Base-by-base conservation (phyloP, 37 sponge, comb jelly and placozoan genomes). In the Lycopodina hypogea region DNA sequence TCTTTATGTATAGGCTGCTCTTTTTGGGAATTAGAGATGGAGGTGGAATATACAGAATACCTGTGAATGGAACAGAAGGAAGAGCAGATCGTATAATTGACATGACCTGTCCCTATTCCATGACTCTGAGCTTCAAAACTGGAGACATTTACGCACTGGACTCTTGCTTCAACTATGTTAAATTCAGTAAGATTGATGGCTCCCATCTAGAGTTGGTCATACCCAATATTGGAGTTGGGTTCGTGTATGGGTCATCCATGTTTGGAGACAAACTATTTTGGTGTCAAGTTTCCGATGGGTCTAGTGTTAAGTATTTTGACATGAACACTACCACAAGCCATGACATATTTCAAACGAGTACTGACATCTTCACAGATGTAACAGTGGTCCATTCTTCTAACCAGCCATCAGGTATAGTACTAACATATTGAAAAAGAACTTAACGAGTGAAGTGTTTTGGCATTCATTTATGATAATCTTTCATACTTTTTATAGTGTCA, bases 351-450 rank as follows among this genome's bases (percentile, higher is more conserved):
- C 23, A 70, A 4, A 70, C 4, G 23, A 11, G 70, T 9, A 34
- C 18, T 34, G 30, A 37, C 29, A 24, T 6, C 9, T 56, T 69
- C n/a, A 8, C 17, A 4, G 32, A 23, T 39, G 53, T 75, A 18
- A 24, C 21, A 0, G 59, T 75, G 0, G 59, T 75, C 0, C 59
- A 57, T 35, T 24, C 75, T 57, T 75, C 75, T 35, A 55, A 56
- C 12, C 75, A 75, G 37, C 75, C 75, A 75, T 56, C 75, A 58
- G 59, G 75, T 75, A 56, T 35, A 39, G 22, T 33, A 38, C 34
- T n/a, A n/a, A n/a, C n/a, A n/a, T n/a, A n/a, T n/a, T n/a, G n/a
- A n/a, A n/a, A n/a, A n/a, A n/a, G n/a, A n/a, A n/a, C n/a, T n/a
- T n/a, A n/a, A n/a, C n/a, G n/a, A n/a, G n/a, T n/a, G n/a, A n/a